phyloP scores from a whole-genome alignment of 2,888 invertebrate genomes.

The Keiferia lycopersicella region DNA sequence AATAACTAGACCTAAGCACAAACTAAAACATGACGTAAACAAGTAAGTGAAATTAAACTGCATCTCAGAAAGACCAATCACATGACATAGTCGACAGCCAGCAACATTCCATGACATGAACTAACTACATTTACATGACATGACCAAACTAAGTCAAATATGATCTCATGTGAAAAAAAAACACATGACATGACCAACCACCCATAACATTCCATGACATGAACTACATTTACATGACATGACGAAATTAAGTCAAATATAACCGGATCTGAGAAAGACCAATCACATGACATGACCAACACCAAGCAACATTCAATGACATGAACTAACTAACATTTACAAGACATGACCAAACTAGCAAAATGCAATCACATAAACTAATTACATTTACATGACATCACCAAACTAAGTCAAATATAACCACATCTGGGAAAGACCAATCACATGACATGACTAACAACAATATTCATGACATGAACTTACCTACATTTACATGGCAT shows the following conservation, averaged over 20 bases:
- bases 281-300: no score
- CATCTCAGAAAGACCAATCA: no score
- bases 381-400: neutral
- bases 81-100: no score
- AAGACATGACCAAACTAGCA: neutral
- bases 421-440: neutral
- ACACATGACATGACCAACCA: slow-evolving; percentile 1
- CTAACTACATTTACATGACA: neutral
- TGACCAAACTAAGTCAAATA: neutral
- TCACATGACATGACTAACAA: no score
- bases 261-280: no score
- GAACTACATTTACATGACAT: neutral
- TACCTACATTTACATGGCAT: neutral
- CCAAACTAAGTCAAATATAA: neutral
- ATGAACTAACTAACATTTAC: neutral
- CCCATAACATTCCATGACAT: no score
- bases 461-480: neutral
- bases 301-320: neutral
- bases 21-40: no score
- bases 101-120: neutral
- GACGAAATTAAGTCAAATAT: no score
- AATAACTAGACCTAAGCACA: no score
- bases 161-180: neutral
- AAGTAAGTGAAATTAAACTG: no score
- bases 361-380: no score